phyloP scores from a whole-genome alignment of 2,113 vertebrate species.

The Garra rufa region DNA sequence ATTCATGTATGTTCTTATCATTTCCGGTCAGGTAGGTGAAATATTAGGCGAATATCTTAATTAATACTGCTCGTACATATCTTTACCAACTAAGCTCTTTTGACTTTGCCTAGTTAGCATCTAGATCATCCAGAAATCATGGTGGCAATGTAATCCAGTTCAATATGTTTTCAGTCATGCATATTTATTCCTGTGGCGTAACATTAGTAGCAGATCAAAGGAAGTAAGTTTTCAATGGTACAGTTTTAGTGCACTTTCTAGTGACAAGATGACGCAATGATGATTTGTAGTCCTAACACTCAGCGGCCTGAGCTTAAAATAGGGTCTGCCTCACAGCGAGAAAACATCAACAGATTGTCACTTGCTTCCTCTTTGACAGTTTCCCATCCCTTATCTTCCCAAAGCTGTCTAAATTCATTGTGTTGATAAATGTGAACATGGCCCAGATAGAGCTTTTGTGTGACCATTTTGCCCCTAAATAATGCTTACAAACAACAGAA shows the following conservation, averaged over 20 bases:
- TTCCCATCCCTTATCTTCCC: slow-evolving; percentile 32
- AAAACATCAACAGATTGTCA: slow-evolving; percentile 46
- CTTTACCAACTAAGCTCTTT: too few relatives aligned
- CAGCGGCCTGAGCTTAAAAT: background rate
- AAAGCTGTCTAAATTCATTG: slow-evolving; percentile 10
- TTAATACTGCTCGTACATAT: too few relatives aligned
- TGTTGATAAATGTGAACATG: slow-evolving; percentile 25
- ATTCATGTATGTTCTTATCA: too few relatives aligned
- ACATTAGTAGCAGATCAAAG: background rate
- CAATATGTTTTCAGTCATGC: background rate
- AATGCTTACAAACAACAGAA: slow-evolving; percentile 11
- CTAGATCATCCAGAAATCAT: background rate
- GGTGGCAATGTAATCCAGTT: background rate
- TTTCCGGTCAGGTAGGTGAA: too few relatives aligned
- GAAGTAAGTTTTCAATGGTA: slow-evolving; percentile 22
- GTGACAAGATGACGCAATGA: slow-evolving; percentile 28
- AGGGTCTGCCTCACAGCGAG: slow-evolving; percentile 5
- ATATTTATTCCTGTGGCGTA: background rate
- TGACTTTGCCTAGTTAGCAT: background rate
- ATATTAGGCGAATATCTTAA: too few relatives aligned
- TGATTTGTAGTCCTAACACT: slow-evolving; percentile 20
- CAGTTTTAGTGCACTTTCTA: slow-evolving; percentile 16
- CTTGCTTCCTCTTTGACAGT: slow-evolving; percentile 50
- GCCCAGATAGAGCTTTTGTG: slow-evolving; percentile 7
- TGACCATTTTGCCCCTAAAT: background rate